Conservation (phyloP, 2,888 invertebrate genomes). For the Acronicta leporina region DNA sequence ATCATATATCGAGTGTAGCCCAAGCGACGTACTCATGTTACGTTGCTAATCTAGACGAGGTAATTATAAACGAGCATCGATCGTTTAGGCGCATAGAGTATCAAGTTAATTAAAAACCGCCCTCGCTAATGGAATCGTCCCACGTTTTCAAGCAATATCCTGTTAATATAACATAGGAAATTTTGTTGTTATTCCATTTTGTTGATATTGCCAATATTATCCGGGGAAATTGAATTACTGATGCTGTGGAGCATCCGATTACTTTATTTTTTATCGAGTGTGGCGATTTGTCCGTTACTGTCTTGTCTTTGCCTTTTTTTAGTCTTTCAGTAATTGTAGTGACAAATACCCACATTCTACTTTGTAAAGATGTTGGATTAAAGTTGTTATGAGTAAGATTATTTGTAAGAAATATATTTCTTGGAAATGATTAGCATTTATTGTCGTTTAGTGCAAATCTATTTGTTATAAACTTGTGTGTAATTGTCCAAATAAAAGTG, state of each 20-base stretch:
- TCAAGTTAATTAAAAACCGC: conserved; percentile 74
- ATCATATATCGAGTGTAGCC: not conserved
- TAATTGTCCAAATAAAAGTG: too few relatives aligned
- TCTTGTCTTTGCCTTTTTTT: conserved; percentile 17
- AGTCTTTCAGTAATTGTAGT: conserved; percentile 20
- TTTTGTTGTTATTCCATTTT: conserved; percentile 67
- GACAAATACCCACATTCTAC: conserved; percentile 31
- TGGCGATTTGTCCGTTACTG: conserved; percentile 29
- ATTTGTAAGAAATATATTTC: not conserved
- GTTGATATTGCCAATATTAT: conserved; percentile 74
- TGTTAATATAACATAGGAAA: conserved; percentile 68
- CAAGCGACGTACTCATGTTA: conserved; percentile 17
- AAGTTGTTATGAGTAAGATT: too few relatives aligned
- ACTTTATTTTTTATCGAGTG: conserved; percentile 51
- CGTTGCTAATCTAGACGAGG: conserved; percentile 35
- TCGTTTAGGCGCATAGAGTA: conserved; percentile 52
- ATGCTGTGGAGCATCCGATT: conserved; percentile 54
- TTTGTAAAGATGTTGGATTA: conserved; percentile 13
- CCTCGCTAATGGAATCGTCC: conserved; percentile 68
- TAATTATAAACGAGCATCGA: conserved; percentile 43
- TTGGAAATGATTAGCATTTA: too few relatives aligned
- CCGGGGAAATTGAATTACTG: conserved; percentile 74
- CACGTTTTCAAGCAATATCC: conserved; percentile 69
- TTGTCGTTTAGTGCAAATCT: too few relatives aligned
- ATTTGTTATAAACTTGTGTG: too few relatives aligned